These are phyloP conservation scores for Gnathonemus echidnorhynchus DNA, from an alignment of 2,113 vertebrate species.

Conservation along the genomic window DNA sequence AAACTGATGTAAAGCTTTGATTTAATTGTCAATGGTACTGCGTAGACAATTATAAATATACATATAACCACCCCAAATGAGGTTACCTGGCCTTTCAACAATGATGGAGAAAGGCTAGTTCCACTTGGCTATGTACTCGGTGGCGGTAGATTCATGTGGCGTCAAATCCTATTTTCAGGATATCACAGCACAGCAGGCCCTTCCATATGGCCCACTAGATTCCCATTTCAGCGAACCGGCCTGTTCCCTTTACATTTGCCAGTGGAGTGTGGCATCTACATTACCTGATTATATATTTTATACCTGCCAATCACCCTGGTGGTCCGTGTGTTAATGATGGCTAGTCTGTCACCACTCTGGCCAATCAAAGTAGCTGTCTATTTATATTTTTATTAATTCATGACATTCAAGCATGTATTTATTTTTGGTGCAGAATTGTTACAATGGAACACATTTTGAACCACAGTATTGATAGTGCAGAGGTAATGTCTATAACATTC, in stretches of 20 bases:
- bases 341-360: not conserved
- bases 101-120: not conserved
- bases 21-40: not conserved
- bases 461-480: not conserved
- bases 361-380: not conserved
- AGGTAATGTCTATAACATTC: not conserved
- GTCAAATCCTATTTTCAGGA: slow-evolving; percentile 36
- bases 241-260: slow-evolving; percentile 38
- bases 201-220: slow-evolving; percentile 29
- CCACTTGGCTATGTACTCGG: not conserved
- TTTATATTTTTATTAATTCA: not conserved
- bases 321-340: not conserved
- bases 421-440: not conserved
- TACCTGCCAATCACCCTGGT: slow-evolving; percentile 26
- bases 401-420: not conserved
- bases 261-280: slow-evolving; percentile 12
- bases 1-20: not conserved
- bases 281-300: slow-evolving; percentile 32
- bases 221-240: slow-evolving; percentile 31
- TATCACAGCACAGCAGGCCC: slow-evolving; percentile 27
- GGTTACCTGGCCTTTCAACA: not conserved
- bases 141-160: slow-evolving; percentile 23
- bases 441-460: not conserved
- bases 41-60: not conserved
- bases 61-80: not conserved